Evolutionary conservation across 2,797 vertebrate species (phyloP), one percentile per base, ranked within the genome.

Genomic region (Chelon auratus): DNA sequence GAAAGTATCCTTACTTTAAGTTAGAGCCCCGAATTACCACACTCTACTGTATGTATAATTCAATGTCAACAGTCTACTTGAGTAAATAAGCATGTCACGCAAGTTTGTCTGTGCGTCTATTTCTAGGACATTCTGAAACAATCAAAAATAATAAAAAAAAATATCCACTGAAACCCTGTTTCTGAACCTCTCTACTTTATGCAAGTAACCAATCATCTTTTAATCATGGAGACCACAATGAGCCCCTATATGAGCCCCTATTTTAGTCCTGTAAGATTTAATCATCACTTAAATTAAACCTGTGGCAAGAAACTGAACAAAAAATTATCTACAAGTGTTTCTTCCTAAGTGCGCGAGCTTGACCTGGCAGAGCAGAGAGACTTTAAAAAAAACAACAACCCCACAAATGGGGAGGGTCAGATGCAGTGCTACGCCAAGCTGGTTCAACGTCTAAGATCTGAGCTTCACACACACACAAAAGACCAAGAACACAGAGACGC

Each of bases 401-500:
- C 52, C 47, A 68, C 45, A 61, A 36, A 77, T 76, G 5, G 50
- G 52, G 56, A 20, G 26, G 33, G 24, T 22, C 2, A 8, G 18
- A 9, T 62, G 68, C 59, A 68, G 50, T n/a, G 48, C 66, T 72
- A 33, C 64, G n/a, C 45, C n/a, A 7, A 9, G 26, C 68, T 20
- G 43, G 62, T 68, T 66, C 48, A 72, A 64, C 37, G 68, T 33
- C 22, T 62, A 15, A 66, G 72, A 40, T 50, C 51, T 65, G 47
- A 77, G 65, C 40, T 75, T 60, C 68, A 78, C 45, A 55, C 50
- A n/a, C 33, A 37, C 43, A 83, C 55, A 78, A 24, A 80, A 77
- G 62, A 83, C 60, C 63, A 53, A 81, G 70, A 78, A 64, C 80
- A 87, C 85, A 33, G 79, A 89, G 82, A 90, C 83, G 87, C 84